A percentile compares a stretch with the other conserved stretches of the same genome.
phyloP scores from a whole-genome alignment of 92 coral and sea anemone species.

The Palythoa grandiflora region DNA sequence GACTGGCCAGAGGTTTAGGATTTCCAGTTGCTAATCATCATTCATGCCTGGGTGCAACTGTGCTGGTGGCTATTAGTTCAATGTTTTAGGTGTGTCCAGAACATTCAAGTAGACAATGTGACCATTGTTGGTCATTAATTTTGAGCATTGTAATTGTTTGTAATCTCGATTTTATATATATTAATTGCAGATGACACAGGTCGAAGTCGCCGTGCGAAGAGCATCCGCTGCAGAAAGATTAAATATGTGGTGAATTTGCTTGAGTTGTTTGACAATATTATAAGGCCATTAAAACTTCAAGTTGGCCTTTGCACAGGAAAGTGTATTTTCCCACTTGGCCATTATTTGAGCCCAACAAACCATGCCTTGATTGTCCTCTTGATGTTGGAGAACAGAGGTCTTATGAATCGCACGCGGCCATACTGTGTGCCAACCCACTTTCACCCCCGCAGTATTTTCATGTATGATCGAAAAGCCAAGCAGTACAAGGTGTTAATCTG shows the following conservation, averaged over 20 bases:
- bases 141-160: too few relatives aligned
- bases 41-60: too few relatives aligned
- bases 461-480: neutral
- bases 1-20: too few relatives aligned
- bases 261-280: neutral
- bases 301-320: neutral
- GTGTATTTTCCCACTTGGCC: conserved; percentile 4
- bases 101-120: too few relatives aligned
- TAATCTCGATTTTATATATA: neutral
- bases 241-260: neutral
- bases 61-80: too few relatives aligned
- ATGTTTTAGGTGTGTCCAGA: too few relatives aligned
- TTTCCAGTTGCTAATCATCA: too few relatives aligned
- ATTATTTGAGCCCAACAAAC: neutral
- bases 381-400: neutral
- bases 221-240: neutral
- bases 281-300: neutral
- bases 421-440: neutral
- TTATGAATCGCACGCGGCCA: neutral
- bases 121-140: too few relatives aligned
- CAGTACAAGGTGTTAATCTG: neutral
- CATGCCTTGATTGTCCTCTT: neutral
- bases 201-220: neutral
- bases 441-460: neutral
- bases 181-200: conserved; percentile 1